Base-by-base conservation (phyloP, 2,113 vertebrate species). In the Pan paniscus region DNA sequence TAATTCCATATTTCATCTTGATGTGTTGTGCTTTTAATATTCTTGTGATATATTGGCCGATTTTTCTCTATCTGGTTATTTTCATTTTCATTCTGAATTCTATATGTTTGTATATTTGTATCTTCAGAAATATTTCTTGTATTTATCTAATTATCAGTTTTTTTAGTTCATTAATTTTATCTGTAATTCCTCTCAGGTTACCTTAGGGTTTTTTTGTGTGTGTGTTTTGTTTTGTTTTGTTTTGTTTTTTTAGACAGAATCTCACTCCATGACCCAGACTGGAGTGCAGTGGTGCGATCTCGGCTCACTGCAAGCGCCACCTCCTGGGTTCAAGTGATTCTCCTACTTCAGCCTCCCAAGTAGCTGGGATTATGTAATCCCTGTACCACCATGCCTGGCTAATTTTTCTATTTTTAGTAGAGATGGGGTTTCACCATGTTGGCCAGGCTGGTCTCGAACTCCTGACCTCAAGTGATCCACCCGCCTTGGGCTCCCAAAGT, bases 1-100 rank as follows among this genome's bases (percentile, higher is more conserved):
- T 84, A n/a, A 89, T 87, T 91, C 35, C 40, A 48, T 61, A 61
- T 87, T 75, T 75, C 12, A 38, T 87, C 38, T 87, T 75, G 48
- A 81, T 86, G 30, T 85, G 18, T 55, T 83, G 18, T 79, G 50
- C 35, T 84, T 96, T 89, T 83, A 89, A 25, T 76, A 55, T 79
- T 80, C 23, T 93, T 83, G 25, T 70, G 83, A 32, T 38, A 70
- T 55, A n/a, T 20, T 59, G 57, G 57, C 8, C 52, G 35, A 38
- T 38, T 97, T 97, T 90, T 90, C 43, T 90, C 27, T 40, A 5
- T 50, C 18, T 79, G 27, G 17, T 92, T 79, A 46, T 76, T 91
- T 84, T 89, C 48, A 48, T 72, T 82, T 83, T 68, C 17, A 5
- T 22, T 61, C 8, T 61, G 11, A 85, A 40, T 80, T 93, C 73